These are phyloP conservation scores for Pangasius sanitwongsei DNA, from an alignment of 2,797 vertebrate genomes.

Conservation along the genomic window DNA sequence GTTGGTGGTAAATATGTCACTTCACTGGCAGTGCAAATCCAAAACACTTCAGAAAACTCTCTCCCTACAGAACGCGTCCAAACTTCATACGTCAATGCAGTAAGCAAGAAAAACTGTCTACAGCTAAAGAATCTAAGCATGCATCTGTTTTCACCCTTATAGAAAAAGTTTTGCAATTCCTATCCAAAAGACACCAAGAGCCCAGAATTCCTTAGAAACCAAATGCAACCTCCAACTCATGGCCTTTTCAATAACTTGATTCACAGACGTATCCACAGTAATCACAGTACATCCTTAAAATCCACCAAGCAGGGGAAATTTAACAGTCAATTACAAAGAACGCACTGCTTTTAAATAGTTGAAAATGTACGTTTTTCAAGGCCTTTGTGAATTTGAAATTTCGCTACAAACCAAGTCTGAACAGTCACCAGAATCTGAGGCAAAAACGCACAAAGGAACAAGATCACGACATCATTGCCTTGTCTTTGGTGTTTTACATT, in stretches of 20 bases:
- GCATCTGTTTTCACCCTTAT: constrained; percentile 50
- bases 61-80: constrained; percentile 31
- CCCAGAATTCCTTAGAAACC: constrained; percentile 46
- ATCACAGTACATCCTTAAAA: constrained; percentile 18
- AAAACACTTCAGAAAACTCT: constrained; percentile 41
- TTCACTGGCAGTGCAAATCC: constrained; percentile 59
- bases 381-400: constrained; percentile 53
- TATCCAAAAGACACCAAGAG: constrained; percentile 48
- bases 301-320: constrained; percentile 3
- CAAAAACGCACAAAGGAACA: constrained; percentile 41
- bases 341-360: background rate
- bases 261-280: constrained; percentile 19
- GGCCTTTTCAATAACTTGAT: background rate
- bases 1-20: background rate
- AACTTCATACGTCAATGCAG: constrained; percentile 46
- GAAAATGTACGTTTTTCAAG: constrained; percentile 42
- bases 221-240: constrained; percentile 44
- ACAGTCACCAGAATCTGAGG: constrained; percentile 41
- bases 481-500: constrained; percentile 58
- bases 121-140: constrained; percentile 57
- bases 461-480: constrained; percentile 8
- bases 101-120: constrained; percentile 56
- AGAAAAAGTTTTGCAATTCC: constrained; percentile 51
- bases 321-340: constrained; percentile 46
- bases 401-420: constrained; percentile 38